A percentile compares a stretch with the other conserved stretches of the same genome.
Evolutionary conservation across 2,888 invertebrate genomes (phyloP).

Genomic region (Autographa gamma): DNA sequence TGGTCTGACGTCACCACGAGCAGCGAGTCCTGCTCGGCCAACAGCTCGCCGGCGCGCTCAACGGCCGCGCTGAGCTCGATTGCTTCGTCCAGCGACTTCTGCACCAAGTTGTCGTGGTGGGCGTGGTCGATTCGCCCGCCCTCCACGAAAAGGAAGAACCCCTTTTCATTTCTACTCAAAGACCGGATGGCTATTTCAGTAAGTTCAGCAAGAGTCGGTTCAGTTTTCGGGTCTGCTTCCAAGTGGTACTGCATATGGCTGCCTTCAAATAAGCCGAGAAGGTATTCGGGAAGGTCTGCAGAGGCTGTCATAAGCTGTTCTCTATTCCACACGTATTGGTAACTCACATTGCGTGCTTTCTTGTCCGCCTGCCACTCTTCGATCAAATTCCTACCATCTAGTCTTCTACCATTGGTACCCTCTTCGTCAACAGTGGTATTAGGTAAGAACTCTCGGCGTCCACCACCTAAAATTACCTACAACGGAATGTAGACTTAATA

Average conservation of each 20-base stretch:
- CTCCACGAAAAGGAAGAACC: slow-evolving; percentile 94
- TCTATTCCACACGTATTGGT: slow-evolving; percentile 89
- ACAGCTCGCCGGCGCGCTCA: slow-evolving; percentile 76
- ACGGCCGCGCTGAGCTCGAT: slow-evolving; percentile 90
- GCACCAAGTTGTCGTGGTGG: slow-evolving; percentile 90
- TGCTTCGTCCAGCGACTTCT: slow-evolving; percentile 91
- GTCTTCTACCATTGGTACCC: slow-evolving; percentile 78
- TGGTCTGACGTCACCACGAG: slow-evolving; percentile 94
- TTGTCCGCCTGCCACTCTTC: slow-evolving; percentile 90
- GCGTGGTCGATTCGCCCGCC: slow-evolving; percentile 91
- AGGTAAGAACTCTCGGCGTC: slow-evolving; percentile 90
- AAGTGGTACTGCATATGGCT: slow-evolving; percentile 91
- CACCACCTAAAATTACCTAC: slow-evolving; percentile 93
- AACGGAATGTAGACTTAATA: slow-evolving; percentile 14
- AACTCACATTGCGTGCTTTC: slow-evolving; percentile 69
- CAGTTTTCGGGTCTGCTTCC: slow-evolving; percentile 79
- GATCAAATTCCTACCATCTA: slow-evolving; percentile 91
- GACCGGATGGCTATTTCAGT: slow-evolving; percentile 91
- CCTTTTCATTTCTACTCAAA: slow-evolving; percentile 90
- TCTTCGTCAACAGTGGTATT: slow-evolving; percentile 86
- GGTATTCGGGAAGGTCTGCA: slow-evolving; percentile 88
- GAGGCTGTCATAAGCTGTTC: slow-evolving; percentile 83
- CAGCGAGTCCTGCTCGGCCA: slow-evolving; percentile 91
- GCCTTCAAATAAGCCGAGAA: slow-evolving; percentile 90
- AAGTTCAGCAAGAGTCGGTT: slow-evolving; percentile 84